Evolutionary conservation across 2,888 invertebrate genomes (phyloP).

Genomic region (Drosophila putrida): DNA sequence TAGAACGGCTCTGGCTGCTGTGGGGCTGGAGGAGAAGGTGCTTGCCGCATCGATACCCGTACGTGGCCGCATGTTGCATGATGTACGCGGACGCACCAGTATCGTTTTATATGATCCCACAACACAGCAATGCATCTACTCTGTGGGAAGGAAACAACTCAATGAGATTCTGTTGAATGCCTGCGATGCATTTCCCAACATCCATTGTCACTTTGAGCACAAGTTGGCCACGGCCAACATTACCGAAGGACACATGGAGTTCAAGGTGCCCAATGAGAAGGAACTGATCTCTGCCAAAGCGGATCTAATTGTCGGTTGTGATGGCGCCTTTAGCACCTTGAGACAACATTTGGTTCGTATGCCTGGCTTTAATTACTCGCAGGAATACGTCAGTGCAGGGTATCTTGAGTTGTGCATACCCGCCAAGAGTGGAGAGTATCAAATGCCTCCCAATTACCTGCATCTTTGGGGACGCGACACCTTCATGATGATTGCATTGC

Average conservation of each 20-base stretch:
- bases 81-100: conserved; percentile 89
- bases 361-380: conserved; percentile 93
- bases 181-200: conserved; percentile 92
- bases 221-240: conserved; percentile 92
- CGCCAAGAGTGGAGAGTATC: conserved; percentile 88
- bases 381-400: conserved; percentile 97
- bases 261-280: conserved; percentile 88
- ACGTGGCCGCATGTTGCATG: conserved; percentile 95
- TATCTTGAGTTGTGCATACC: conserved; percentile 97
- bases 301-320: conserved; percentile 96
- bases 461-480: conserved; percentile 99
- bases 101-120: conserved; percentile 94
- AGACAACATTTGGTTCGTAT: conserved; percentile 93
- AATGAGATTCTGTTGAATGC: conserved; percentile 94
- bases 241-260: conserved; percentile 89
- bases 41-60: conserved; percentile 94
- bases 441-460: conserved; percentile 94
- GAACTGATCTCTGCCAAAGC: conserved; percentile 86
- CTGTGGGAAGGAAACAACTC: conserved; percentile 94
- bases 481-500: conserved; percentile 99
- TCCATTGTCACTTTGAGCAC: conserved; percentile 92
- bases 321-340: conserved; percentile 97
- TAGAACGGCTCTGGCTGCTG: conserved; percentile 91
- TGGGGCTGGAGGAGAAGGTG: conserved; percentile 92
- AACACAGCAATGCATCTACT: conserved; percentile 95